These are phyloP conservation scores for Resseliella maxima DNA, from an alignment of 2,888 invertebrate species.

Conservation along the genomic window DNA sequence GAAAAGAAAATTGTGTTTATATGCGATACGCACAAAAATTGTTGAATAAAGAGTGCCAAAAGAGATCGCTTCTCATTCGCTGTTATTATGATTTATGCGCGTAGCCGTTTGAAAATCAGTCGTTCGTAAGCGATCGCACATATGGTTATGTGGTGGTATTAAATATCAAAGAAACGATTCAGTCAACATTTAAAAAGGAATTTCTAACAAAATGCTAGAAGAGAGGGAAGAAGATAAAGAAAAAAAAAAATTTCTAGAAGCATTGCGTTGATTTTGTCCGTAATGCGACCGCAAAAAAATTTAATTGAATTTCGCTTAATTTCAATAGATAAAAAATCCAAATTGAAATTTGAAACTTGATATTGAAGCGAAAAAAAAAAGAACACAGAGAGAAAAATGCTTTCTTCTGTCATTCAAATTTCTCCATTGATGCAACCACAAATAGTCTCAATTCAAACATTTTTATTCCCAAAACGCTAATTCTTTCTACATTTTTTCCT, in stretches of 20 bases:
- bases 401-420: constrained; percentile 51
- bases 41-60: neutral
- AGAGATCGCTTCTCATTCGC: neutral
- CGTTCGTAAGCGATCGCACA: constrained; percentile 23
- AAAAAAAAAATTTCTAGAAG: neutral
- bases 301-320: constrained; percentile 28
- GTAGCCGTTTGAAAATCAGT: neutral
- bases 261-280: neutral
- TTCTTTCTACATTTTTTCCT: neutral
- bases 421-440: neutral
- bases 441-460: neutral
- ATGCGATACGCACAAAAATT: neutral
- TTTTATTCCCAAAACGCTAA: neutral
- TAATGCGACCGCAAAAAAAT: constrained; percentile 46
- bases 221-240: neutral
- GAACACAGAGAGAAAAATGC: neutral
- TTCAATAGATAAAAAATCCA: constrained; percentile 4
- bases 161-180: constrained; percentile 53
- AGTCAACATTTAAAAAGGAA: neutral
- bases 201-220: neutral
- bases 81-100: neutral
- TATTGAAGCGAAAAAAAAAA: too few relatives aligned
- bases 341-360: neutral
- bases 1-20: too few relatives aligned
- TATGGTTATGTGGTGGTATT: constrained; percentile 52